A percentile compares a stretch with the other conserved stretches of the same genome.
phyloP scores from a whole-genome alignment of 2,113 vertebrate genomes.

The Taurulus bubalis region DNA sequence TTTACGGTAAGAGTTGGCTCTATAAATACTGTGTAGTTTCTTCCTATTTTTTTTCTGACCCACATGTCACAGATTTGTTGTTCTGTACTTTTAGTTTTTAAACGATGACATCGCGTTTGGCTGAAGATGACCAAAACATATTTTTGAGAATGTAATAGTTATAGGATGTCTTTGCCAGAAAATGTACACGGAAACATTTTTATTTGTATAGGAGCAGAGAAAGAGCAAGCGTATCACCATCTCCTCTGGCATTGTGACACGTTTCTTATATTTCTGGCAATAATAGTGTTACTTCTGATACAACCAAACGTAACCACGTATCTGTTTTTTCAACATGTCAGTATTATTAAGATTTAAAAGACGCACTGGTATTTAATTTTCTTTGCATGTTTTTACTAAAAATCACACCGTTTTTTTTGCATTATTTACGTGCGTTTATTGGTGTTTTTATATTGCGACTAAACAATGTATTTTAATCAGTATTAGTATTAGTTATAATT shows the following conservation, averaged over 20 bases:
- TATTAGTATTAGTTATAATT: background rate
- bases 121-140: slow-evolving; percentile 27
- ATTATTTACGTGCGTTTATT: slow-evolving; percentile 3
- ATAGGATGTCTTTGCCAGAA: slow-evolving; percentile 1
- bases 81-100: background rate
- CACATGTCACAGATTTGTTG: slow-evolving; percentile 33
- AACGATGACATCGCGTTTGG: slow-evolving; percentile 20
- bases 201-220: slow-evolving; percentile 23
- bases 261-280: slow-evolving; percentile 35
- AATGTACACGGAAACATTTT: background rate
- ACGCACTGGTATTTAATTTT: background rate
- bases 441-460: slow-evolving; percentile 20
- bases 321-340: slow-evolving; percentile 3
- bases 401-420: background rate
- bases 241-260: slow-evolving; percentile 19
- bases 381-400: slow-evolving; percentile 28
- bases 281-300: slow-evolving; percentile 13
- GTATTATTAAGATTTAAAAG: slow-evolving; percentile 25
- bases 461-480: background rate
- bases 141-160: slow-evolving; percentile 16
- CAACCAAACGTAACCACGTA: background rate
- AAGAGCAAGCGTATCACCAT: background rate
- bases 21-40: slow-evolving; percentile 24
- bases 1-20: slow-evolving; percentile 63
- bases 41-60: slow-evolving; percentile 22